Evolutionary conservation across 2,888 invertebrate genomes (phyloP), one percentile per base, ranked within the genome.

Genomic region (Noctua janthe): DNA sequence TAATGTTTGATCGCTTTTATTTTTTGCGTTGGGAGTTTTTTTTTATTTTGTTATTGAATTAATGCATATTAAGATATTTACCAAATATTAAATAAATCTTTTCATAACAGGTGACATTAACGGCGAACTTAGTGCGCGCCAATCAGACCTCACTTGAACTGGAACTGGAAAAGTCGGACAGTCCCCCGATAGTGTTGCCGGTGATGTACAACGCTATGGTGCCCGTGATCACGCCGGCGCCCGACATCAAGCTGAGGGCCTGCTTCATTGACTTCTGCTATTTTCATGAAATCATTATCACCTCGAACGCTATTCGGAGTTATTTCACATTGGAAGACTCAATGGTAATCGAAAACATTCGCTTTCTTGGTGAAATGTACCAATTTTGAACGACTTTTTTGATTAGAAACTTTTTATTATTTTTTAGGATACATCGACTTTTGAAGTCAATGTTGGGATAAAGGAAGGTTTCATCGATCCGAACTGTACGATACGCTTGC

Each of bases 201-300:
- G 94, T 98, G 10, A 94, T 90, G 39, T 97, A 97, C 89, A 93
- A 95, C 69, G 97, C 97, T 0, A 93, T 93, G 86, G 95, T 97
- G 6, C 97, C 98, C 0, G 86, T 92, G 13, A 93, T 98, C 11
- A 90, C 91, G 13, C 93, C 94, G 0, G 97, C 97, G 0, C 89
- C 94, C 0, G 97, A 97, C 70, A 96, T 98, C 17, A 94, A 94
- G 35, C 92, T 98, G 67, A 94, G 97, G 83, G 97, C 97, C 76
- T 97, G 97, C 88, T 98, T 98, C 89, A 88, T 98, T 35, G 97
- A 97, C 87, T 97, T 94, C 84, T 93, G 96, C 0, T 98, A 98
- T 84, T 92, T 94, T 29, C 91, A 96, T 71, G 95, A 95, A n/a
- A 93, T 98, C 62, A 90, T 88, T 15, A 88, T 98, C 20, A 92